These are phyloP conservation scores for Cichlasoma orientale DNA, from an alignment of 2,797 vertebrate genomes.

Conservation along the genomic window DNA sequence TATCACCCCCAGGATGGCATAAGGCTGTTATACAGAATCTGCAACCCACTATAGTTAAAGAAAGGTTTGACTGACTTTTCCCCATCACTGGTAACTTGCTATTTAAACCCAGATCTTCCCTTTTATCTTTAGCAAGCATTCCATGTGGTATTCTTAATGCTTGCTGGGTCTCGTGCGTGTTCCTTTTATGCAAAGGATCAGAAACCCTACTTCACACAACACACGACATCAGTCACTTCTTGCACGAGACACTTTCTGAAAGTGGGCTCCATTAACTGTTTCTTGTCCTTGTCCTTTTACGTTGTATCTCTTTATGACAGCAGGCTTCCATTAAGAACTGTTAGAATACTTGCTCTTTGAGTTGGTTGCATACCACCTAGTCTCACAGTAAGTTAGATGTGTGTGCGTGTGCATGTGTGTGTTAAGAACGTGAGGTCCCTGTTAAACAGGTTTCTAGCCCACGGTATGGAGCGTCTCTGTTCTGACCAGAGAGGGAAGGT, in stretches of 20 bases:
- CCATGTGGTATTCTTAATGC: neutral
- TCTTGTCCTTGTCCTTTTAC: neutral
- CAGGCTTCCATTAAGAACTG: neutral
- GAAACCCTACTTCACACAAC: too few species aligned
- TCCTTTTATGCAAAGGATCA: neutral
- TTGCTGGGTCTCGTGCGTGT: neutral
- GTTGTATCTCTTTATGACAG: neutral
- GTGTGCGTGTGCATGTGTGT: slow-evolving; percentile 1
- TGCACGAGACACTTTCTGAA: too few species aligned
- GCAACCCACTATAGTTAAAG: neutral
- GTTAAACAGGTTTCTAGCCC: slow-evolving; percentile 21
- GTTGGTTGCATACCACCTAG: neutral
- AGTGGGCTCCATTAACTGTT: neutral
- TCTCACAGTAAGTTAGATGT: neutral
- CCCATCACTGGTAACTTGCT: neutral
- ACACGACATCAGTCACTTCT: too few species aligned
- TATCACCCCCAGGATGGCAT: neutral
- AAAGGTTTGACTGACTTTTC: neutral
- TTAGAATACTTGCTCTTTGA: neutral
- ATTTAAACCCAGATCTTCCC: neutral
- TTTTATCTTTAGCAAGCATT: neutral
- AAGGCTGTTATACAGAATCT: neutral
- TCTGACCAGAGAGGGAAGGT: slow-evolving; percentile 23
- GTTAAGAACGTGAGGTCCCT: slow-evolving; percentile 20
- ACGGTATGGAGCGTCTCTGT: neutral